Percentiles rank a stretch among this genome's conserved stretches.
These are phyloP conservation scores for Arremon aurantiirostris DNA, from an alignment of 2,797 vertebrate genomes.

Conservation along the genomic window DNA sequence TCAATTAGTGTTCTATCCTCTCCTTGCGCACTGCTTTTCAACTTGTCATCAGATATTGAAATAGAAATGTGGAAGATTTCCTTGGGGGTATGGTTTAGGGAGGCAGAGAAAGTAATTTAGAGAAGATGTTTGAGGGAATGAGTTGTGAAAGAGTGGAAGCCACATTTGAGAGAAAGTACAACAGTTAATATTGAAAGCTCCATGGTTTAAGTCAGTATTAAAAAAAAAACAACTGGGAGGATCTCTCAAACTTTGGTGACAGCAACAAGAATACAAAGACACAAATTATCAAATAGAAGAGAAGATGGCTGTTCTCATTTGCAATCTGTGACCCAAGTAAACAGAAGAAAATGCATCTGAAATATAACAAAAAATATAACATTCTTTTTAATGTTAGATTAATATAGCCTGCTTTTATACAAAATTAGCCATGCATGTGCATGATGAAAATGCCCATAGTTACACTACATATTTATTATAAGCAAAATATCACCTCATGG, in stretches of 20 bases:
- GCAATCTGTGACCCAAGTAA: not conserved
- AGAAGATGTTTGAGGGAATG: not conserved
- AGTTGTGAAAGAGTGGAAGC: not conserved
- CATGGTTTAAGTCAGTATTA: not conserved
- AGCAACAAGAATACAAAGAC: not conserved
- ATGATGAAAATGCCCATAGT: not conserved
- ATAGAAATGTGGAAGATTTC: constrained; percentile 20
- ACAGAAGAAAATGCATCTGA: not conserved
- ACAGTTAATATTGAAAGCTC: not conserved
- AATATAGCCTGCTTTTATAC: not conserved
- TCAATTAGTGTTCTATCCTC: not conserved
- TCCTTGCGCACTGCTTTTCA: not conserved
- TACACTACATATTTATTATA: not conserved
- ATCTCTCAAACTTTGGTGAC: not conserved
- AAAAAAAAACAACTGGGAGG: not conserved
- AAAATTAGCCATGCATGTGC: not conserved
- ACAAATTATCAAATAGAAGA: not conserved
- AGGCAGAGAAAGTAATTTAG: constrained; percentile 5
- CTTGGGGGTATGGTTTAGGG: not conserved
- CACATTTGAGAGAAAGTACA: not conserved
- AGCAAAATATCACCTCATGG: not conserved
- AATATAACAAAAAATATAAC: not conserved
- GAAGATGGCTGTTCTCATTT: not conserved
- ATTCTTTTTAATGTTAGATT: not conserved
- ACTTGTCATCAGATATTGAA: constrained; percentile 7